A percentile compares a stretch with the other conserved stretches of the same genome.
Conservation (phyloP, 1,140 invertebrate genomes). For the Drosophila kepulauana region DNA sequence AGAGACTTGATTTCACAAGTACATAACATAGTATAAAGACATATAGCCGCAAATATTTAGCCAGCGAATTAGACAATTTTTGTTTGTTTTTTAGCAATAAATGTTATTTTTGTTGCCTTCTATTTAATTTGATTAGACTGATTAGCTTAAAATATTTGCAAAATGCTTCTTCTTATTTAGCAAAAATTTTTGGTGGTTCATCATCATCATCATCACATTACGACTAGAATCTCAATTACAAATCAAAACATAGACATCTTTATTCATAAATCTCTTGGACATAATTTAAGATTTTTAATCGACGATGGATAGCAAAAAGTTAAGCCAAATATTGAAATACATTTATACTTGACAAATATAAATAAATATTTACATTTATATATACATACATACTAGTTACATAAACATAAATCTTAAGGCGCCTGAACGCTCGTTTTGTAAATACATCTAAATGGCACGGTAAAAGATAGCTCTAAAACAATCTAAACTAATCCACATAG, state of each 20-base stretch:
- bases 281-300: constrained; percentile 59
- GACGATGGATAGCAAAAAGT: constrained; percentile 64
- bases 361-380: constrained; percentile 14
- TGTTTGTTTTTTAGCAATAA: constrained; percentile 47
- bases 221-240: constrained; percentile 45
- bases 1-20: constrained; percentile 26
- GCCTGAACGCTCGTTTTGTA: constrained; percentile 47
- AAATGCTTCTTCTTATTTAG: constrained; percentile 49
- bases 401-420: constrained; percentile 31
- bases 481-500: constrained; percentile 53
- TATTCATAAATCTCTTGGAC: constrained; percentile 32
- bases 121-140: constrained; percentile 75
- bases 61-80: constrained; percentile 57
- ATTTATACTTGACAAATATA: constrained; percentile 28
- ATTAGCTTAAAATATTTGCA: constrained; percentile 74
- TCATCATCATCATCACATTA: constrained; percentile 22
- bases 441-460: constrained; percentile 67
- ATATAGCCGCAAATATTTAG: constrained; percentile 72
- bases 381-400: constrained; percentile 50
- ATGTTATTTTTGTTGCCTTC: constrained; percentile 57
- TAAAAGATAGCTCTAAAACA: constrained; percentile 68
- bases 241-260: constrained; percentile 26
- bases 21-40: constrained; percentile 43
- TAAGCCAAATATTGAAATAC: constrained; percentile 73
- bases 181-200: constrained; percentile 31